Percentiles rank a stretch among this genome's conserved stretches.
Evolutionary conservation across 2,797 vertebrate genomes (phyloP).

Genomic region (Peromyscus nudipes): DNA sequence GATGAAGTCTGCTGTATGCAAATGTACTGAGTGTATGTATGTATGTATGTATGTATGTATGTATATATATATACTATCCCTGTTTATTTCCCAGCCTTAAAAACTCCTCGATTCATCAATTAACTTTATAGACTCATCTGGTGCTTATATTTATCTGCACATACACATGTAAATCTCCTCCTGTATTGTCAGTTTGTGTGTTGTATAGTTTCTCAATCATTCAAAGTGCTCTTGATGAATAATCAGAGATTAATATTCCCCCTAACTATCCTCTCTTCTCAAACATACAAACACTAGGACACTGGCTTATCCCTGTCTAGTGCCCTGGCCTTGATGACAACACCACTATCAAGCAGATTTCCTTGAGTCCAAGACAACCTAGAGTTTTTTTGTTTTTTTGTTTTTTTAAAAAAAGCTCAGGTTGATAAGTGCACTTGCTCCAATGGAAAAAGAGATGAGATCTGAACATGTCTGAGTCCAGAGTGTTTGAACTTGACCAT

Average conservation of each 20-base stretch:
- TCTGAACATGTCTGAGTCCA: neutral
- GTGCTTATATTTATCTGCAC: neutral
- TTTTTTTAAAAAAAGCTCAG: neutral
- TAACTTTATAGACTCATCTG: neutral
- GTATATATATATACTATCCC: neutral
- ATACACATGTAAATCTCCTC: neutral
- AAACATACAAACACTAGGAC: constrained; percentile 16
- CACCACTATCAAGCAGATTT: neutral
- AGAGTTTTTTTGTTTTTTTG: neutral
- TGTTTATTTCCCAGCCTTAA: neutral
- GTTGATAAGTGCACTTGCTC: neutral
- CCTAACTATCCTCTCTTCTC: neutral
- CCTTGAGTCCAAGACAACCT: neutral
- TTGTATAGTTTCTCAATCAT: neutral
- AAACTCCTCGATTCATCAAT: neutral
- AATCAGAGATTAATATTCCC: neutral
- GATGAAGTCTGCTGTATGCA: neutral
- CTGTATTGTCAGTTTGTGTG: neutral
- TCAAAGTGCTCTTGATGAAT: neutral
- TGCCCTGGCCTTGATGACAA: neutral
- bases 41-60: too few species aligned
- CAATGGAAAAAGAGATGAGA: neutral
- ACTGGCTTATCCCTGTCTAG: neutral
- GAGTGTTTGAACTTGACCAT: neutral
- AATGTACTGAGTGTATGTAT: neutral